A percentile compares a stretch with the other conserved stretches of the same genome.
Evolutionary conservation across 2,113 vertebrate genomes (phyloP).

Genomic region (Zosterops hypoxanthus): DNA sequence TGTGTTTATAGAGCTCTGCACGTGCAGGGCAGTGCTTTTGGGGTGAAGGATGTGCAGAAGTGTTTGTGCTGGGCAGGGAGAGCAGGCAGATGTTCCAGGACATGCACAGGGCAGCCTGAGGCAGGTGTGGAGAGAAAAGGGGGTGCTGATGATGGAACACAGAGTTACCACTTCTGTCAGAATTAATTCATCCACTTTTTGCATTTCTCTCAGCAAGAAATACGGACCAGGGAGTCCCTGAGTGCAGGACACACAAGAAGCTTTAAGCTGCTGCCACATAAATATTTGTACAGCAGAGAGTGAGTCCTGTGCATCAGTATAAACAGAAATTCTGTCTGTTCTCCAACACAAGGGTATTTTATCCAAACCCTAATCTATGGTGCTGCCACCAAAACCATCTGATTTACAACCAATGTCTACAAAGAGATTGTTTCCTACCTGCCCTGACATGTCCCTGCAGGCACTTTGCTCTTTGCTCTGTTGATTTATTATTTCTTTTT

Average conservation of each 20-base stretch:
- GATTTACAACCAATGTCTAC: not conserved
- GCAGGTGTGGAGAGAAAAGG: not conserved
- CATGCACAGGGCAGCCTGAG: not conserved
- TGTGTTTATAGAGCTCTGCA: not conserved
- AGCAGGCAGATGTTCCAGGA: not conserved
- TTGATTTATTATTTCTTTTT: not conserved
- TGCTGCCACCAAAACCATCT: slow-evolving; percentile 13
- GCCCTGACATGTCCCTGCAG: not conserved
- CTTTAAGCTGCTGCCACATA: slow-evolving; percentile 17
- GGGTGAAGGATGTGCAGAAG: not conserved
- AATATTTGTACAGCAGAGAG: slow-evolving; percentile 62
- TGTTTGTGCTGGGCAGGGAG: not conserved
- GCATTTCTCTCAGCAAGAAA: not conserved
- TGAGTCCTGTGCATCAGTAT: not conserved
- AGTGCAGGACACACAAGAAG: slow-evolving; percentile 63
- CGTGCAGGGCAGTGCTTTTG: not conserved
- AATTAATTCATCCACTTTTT: not conserved
- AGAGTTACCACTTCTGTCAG: not conserved
- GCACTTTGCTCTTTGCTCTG: not conserved
- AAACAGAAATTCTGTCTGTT: slow-evolving; percentile 36
- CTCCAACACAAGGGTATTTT: not conserved
- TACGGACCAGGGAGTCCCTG: not conserved
- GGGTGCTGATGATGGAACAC: not conserved
- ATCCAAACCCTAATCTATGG: not conserved
- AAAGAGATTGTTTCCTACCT: slow-evolving; percentile 20